Percentiles rank a stretch among this genome's conserved stretches.
Conservation (phyloP, 2,888 invertebrate genomes). For the Coecobrya sp. region DNA sequence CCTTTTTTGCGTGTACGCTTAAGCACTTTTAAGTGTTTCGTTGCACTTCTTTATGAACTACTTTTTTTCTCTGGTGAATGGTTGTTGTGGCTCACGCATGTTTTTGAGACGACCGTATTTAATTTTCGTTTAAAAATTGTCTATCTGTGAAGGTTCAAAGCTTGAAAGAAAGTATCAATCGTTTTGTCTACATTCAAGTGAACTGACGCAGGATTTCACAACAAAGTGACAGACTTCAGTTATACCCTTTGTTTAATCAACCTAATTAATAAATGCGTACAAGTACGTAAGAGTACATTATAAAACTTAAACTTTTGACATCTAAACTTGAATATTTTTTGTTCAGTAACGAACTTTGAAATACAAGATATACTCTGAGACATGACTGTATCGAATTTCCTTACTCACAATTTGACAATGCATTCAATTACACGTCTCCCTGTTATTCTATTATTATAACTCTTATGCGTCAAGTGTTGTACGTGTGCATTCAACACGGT, state of each 20-base stretch:
- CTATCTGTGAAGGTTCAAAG: too few relatives aligned
- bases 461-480: not conserved
- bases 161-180: too few relatives aligned
- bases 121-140: too few relatives aligned
- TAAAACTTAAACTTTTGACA: not conserved
- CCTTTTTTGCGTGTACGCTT: constrained; percentile 4
- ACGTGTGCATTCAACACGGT: too few relatives aligned
- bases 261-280: constrained; percentile 65
- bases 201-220: not conserved
- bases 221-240: not conserved
- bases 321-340: not conserved
- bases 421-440: constrained; percentile 3
- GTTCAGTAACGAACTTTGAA: not conserved
- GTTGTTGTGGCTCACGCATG: not conserved
- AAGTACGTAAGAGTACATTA: constrained; percentile 6
- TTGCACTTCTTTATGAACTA: constrained; percentile 22
- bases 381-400: not conserved
- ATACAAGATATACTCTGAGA: too few relatives aligned
- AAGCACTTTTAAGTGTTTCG: not conserved
- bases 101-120: not conserved
- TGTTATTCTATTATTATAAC: not conserved
- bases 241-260: constrained; percentile 37
- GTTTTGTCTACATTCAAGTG: not conserved
- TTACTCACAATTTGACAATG: not conserved
- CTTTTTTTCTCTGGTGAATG: not conserved